Evolutionary conservation across 2,797 vertebrate species (phyloP).

Genomic region (Periophthalmus magnuspinnatus): DNA sequence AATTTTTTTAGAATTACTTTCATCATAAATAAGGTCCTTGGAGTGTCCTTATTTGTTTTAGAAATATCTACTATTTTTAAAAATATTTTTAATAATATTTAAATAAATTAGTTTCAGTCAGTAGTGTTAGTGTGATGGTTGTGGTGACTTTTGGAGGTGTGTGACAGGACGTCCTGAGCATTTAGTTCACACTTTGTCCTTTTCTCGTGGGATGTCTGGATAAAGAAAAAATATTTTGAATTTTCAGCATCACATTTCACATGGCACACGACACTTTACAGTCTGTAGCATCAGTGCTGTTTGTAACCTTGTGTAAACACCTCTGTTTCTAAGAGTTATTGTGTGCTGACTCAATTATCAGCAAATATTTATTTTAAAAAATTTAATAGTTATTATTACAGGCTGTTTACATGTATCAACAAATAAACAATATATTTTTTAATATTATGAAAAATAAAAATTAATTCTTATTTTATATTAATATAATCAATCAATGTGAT

Average conservation of each 20-base stretch:
- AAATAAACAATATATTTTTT: too few relatives aligned
- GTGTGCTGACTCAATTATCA: not conserved
- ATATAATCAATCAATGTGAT: not conserved
- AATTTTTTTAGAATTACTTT: not conserved
- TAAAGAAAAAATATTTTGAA: slow-evolving; percentile 1
- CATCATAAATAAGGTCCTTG: not conserved
- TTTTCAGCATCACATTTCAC: not conserved
- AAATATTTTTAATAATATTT: not conserved
- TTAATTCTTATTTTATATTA: not conserved
- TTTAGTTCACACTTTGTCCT: not conserved
- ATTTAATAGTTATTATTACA: not conserved
- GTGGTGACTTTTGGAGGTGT: slow-evolving; percentile 6
- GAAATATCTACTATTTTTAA: not conserved
- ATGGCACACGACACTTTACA: not conserved
- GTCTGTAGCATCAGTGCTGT: not conserved
- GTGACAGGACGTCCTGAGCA: not conserved
- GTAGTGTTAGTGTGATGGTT: not conserved
- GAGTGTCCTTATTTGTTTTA: not conserved
- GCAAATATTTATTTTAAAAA: not conserved
- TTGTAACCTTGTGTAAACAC: not conserved
- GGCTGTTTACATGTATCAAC: not conserved
- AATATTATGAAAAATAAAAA: not conserved
- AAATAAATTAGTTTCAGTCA: not conserved
- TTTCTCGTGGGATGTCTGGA: not conserved
- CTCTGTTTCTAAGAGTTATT: not conserved